These are phyloP conservation scores for Orthosia incerta DNA, from an alignment of 2,888 invertebrate genomes.

Conservation along the genomic window DNA sequence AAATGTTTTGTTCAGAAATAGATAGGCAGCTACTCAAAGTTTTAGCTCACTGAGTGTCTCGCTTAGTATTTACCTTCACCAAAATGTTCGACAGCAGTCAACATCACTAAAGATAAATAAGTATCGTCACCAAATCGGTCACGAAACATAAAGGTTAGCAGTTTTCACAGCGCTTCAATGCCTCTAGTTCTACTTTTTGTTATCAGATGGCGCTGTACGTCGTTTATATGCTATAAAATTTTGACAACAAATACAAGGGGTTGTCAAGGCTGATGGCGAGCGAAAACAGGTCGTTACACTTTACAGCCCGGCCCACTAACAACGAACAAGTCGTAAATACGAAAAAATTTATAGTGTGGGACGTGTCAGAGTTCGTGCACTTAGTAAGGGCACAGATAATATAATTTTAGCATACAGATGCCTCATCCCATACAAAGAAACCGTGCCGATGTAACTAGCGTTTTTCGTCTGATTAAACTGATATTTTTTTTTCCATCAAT, in stretches of 20 bases:
- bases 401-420: no score
- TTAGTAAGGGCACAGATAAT: no score
- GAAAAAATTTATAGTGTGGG: constrained; percentile 23
- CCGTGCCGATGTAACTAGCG: no score
- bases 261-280: constrained; percentile 37
- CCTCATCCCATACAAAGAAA: no score
- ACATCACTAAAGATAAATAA: background rate
- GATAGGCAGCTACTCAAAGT: no score
- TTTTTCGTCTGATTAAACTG: no score
- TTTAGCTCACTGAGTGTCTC: no score
- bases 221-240: constrained; percentile 45
- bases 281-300: constrained; percentile 55
- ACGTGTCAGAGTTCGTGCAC: background rate
- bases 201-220: constrained; percentile 42
- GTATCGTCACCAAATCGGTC: background rate
- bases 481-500: no score
- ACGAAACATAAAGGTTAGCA: background rate
- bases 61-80: background rate
- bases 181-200: constrained; percentile 14
- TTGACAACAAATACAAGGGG: constrained; percentile 25
- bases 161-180: no score
- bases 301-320: constrained; percentile 40
- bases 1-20: no score
- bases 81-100: background rate
- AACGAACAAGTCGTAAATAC: constrained; percentile 54